Evolutionary conservation across 1,140 invertebrate species (phyloP).

Genomic region (Hetaerina americana): DNA sequence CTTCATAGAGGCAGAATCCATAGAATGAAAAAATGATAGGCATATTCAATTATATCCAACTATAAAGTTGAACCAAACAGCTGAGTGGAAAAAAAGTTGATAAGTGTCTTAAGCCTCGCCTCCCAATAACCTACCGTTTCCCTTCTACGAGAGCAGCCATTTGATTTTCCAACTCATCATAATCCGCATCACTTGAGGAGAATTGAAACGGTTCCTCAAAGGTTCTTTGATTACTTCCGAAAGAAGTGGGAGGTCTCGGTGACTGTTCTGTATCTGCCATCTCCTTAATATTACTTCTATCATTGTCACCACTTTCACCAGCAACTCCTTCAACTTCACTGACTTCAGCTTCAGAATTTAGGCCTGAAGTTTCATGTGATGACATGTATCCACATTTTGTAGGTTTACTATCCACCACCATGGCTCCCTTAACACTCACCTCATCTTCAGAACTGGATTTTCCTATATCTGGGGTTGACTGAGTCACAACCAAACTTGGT

Average conservation of each 20-base stretch:
- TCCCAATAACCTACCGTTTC: background rate
- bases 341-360: background rate
- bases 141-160: background rate
- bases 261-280: background rate
- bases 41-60: too few relatives aligned
- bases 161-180: background rate
- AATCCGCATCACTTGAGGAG: background rate
- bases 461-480: background rate
- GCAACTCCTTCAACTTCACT: background rate
- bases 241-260: background rate
- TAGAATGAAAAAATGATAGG: too few relatives aligned
- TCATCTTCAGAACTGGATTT: background rate
- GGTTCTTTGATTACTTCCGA: background rate
- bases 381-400: too few relatives aligned
- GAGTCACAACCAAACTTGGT: background rate
- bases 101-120: too few relatives aligned
- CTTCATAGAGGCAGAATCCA: too few relatives aligned
- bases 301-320: background rate
- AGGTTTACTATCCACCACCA: too few relatives aligned
- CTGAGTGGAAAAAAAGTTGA: too few relatives aligned
- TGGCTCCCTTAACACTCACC: too few relatives aligned
- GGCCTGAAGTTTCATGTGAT: background rate
- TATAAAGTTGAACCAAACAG: too few relatives aligned
- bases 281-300: background rate
- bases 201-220: background rate